Base-by-base conservation (phyloP, 2,888 invertebrate species). In the Dynastes tityus region DNA sequence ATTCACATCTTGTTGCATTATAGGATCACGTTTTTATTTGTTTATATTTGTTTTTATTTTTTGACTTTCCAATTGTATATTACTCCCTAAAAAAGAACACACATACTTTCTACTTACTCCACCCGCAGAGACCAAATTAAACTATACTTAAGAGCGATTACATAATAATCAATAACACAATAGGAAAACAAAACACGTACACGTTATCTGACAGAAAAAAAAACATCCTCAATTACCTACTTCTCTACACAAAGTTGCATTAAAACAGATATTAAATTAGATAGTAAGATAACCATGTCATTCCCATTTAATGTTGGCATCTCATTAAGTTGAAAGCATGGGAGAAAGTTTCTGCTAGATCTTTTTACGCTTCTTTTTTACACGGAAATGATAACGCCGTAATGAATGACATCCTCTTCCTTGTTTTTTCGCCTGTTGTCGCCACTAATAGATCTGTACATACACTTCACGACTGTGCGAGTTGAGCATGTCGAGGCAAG, bases 271-370 rank as follows among this genome's bases (percentile, higher is more conserved):
- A 61, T 27, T 61, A 61, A 61, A 61, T 61, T 27, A 61, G 11
- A 29, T 29, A 27, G 11, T 4, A 22, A 2, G 9, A 61, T 61
- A 61, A 61, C 11, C 8, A 27, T 2, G 27, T 61, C 61, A 27
- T 29, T 61, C 22, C 27, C 27, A 27, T 61, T 11, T 5, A 9
- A 61, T 5, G 27, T 22, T 11, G 11, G 11, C 22, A 61, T 22
- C 29, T 61, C 61, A 61, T 61, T 61, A 61, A 61, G 9, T 61
- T 61, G 27, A 61, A 61, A 61, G 61, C 61, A 61, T 11, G 9
- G 2, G 11, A 61, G 22, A 29, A 11, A 29, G 29, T 27, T 61
- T 8, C 27, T 11, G 61, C 8, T 27, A 29, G 9, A 6, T 29
- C 22, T 58, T 27, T 61, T 61, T 27, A 5, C 61, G 1, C 27